Conservation (phyloP, 2,888 invertebrate species). For the Gymnoscelis rufifasciata region DNA sequence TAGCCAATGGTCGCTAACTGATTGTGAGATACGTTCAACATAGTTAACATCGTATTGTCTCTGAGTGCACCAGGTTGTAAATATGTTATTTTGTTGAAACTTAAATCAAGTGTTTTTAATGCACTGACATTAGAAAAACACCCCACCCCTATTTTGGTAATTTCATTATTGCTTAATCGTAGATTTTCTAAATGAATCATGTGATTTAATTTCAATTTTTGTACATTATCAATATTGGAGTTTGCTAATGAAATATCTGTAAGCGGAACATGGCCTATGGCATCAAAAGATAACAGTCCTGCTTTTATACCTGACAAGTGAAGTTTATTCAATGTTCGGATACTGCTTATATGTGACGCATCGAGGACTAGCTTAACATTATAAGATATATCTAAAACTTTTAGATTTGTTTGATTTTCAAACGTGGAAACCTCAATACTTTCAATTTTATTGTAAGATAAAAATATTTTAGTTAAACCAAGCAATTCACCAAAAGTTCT, state of each 20-base stretch:
- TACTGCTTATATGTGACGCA: conserved; percentile 28
- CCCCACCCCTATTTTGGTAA: conserved; percentile 37
- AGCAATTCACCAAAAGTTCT: conserved; percentile 34
- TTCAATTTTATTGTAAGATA: conserved; percentile 44
- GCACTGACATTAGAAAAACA: conserved; percentile 38
- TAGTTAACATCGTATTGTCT: conserved; percentile 39
- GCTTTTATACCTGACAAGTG: conserved; percentile 41
- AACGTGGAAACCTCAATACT: conserved; percentile 37
- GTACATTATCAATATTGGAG: conserved; percentile 39
- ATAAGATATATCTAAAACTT: conserved; percentile 48
- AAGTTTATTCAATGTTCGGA: conserved; percentile 35
- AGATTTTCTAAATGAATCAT: conserved; percentile 37
- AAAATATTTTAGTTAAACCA: conserved; percentile 33
- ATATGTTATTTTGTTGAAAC: conserved; percentile 46
- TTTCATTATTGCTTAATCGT: conserved; percentile 42
- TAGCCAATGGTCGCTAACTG: conserved; percentile 40
- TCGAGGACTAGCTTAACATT: conserved; percentile 43
- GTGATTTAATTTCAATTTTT: conserved; percentile 33
- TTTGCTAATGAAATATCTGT: conserved; percentile 39
- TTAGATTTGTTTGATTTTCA: conserved; percentile 34
- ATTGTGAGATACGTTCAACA: conserved; percentile 57
- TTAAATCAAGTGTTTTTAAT: conserved; percentile 46
- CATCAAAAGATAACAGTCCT: conserved; percentile 32
- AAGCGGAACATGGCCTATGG: conserved; percentile 29
- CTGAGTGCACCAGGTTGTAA: conserved; percentile 56